Base-by-base conservation (phyloP, 1,140 invertebrate species). In the Papilio polytes region DNA sequence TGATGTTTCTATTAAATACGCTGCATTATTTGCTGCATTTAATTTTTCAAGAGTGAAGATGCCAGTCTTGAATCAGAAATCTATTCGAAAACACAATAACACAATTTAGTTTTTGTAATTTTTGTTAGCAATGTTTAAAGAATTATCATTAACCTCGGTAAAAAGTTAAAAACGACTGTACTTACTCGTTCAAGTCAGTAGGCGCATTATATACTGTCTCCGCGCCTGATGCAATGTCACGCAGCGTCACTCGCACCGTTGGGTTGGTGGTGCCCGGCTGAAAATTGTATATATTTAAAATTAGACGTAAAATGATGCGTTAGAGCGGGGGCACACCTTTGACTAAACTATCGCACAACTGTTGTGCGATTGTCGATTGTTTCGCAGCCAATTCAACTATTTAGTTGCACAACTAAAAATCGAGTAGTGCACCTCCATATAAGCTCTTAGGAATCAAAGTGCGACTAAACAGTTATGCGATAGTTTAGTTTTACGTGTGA, bases 201-300 rank as follows among this genome's bases (percentile, higher is more conserved):
- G 93, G 92, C 0, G 90, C 88, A 8, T 72, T 77, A 56, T 83
- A 93, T 10, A 84, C 63, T 8, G 80, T 87, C 12, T 82, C 81
- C 3, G 18, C 78, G 20, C 80, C 82, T 15, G 84, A 80, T 0
- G 26, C 76, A 1, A 91, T 51, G 48, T 90, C 83, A 6, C 89
- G 74, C 0, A 94, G 80, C 2, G 90, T 92, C 3, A 94, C 92
- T n/a, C 79, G 82, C 7, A 93, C 93, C 3, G 82, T 88, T 0
- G 93, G 93, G 74, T 94, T 94, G 8, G 80, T 87, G 6, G 93
- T 94, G 31, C 92, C 92, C n/a, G 92, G 83, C 93, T 94, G 89
- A 66, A 92, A 92, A 15, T 26, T 70, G 3, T 13, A 31, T 18
- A 13, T 3, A n/a, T 22, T 26, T 63, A 22, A 59, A 59, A 0